Base-by-base conservation (phyloP, 2,113 vertebrate genomes). In the Macrotus californicus region DNA sequence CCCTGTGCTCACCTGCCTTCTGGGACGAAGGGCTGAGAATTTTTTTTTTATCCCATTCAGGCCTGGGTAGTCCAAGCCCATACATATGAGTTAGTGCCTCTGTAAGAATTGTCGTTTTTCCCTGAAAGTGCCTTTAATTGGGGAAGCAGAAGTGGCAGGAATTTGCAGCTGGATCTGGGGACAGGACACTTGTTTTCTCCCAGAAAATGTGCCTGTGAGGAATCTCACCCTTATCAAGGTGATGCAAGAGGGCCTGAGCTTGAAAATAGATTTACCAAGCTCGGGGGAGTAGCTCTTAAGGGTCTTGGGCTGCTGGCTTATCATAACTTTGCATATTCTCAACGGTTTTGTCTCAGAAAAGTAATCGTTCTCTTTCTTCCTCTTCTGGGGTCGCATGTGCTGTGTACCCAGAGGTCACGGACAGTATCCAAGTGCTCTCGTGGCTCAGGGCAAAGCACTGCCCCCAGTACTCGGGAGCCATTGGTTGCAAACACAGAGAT, bases 271-370 rank as follows among this genome's bases (percentile, higher is more conserved):
- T 54, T 39, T 59, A 88, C 3, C 61, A 66, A 84, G n/a, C 18
- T 66, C 12, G 0, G 10, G 26, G 81, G 76, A 52, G 46, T 85
- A 15, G 41, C 82, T 52, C 67, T 72, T 76, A 72, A 83, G 70
- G 66, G 50, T 39, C 14, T 16, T 7, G 21, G 46, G 48, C 21
- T 90, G 70, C 87, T 66, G 4, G 66, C n/a, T 87, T 90, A 72
- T 80, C 81, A 85, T 67, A 77, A 90, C 31, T 96, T 94, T 90
- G 64, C 79, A 93, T 84, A 89, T 92, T 90, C 93, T 81, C 94
- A 39, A 18, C 59, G 73, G 26, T 82, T 87, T 95, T 92, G 50
- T 70, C 14, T 0, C 76, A 73, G 69, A 80, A 91, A 89, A 64
- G 39, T 67, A n/a, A 87, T 94, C 2, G 12, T 95, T 89, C 72